phyloP scores from a whole-genome alignment of 1,140 invertebrate species.

The Lamellibrachia luymesi region DNA sequence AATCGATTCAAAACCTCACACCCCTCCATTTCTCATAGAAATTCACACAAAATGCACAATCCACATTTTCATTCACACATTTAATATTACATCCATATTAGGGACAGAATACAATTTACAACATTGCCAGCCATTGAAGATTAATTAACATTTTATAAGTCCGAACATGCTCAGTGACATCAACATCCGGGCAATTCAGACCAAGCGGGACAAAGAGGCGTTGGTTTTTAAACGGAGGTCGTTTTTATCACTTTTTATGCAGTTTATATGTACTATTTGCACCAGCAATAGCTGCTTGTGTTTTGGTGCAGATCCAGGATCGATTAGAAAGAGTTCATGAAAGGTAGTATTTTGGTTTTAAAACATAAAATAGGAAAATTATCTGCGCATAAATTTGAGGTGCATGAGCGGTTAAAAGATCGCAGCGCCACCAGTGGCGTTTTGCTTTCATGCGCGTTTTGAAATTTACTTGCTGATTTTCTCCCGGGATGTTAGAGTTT shows the following conservation, averaged over 20 bases:
- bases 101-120: not conserved
- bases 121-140: not conserved
- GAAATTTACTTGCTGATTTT: not conserved
- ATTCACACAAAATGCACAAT: too few species aligned
- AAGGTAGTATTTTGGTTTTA: not conserved
- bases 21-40: too few species aligned
- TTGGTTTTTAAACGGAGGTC: not conserved
- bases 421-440: not conserved
- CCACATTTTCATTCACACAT: too few species aligned
- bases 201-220: not conserved
- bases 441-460: not conserved
- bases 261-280: not conserved
- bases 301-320: not conserved
- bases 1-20: too few species aligned
- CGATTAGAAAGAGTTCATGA: not conserved
- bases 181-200: not conserved
- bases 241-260: not conserved
- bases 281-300: not conserved
- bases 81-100: too few species aligned
- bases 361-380: not conserved
- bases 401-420: not conserved
- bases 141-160: not conserved
- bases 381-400: slow-evolving; percentile 1
- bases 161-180: not conserved
- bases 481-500: not conserved